phyloP scores from a whole-genome alignment of 2,797 vertebrate species.

The Morelia viridis region DNA sequence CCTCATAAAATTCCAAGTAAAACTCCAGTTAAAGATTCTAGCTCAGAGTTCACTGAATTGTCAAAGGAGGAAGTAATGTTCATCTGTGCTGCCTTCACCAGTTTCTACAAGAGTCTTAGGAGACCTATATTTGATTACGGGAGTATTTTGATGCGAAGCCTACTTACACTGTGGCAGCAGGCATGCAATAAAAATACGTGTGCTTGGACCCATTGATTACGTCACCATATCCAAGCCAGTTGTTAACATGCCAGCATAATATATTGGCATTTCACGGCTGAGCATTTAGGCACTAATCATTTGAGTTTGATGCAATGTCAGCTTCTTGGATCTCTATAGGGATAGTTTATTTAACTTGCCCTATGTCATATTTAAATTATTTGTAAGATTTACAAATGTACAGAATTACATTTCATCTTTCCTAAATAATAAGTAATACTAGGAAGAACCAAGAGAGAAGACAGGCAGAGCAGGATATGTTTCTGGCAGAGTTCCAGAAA shows the following conservation, averaged over 20 bases:
- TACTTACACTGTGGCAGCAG: background rate
- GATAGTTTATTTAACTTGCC: background rate
- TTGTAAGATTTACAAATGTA: background rate
- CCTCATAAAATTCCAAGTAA: background rate
- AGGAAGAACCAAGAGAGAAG: constrained; percentile 15
- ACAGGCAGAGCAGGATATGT: constrained; percentile 10
- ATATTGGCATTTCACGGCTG: background rate
- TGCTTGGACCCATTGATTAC: background rate
- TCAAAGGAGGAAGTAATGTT: background rate
- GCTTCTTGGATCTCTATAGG: background rate
- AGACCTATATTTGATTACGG: background rate
- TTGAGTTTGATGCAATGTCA: background rate
- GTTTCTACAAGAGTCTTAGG: no score
- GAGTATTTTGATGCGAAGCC: background rate
- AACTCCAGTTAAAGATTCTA: background rate
- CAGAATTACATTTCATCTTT: background rate
- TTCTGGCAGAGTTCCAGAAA: background rate
- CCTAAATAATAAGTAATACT: background rate
- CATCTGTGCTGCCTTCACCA: background rate
- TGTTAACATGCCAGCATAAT: background rate
- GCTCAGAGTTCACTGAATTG: background rate
- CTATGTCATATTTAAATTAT: background rate
- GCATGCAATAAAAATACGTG: background rate
- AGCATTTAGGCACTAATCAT: background rate
- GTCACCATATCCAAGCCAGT: background rate